phyloP scores from a whole-genome alignment of 2,797 vertebrate genomes.

The Gymnoscopelus microlampas region DNA sequence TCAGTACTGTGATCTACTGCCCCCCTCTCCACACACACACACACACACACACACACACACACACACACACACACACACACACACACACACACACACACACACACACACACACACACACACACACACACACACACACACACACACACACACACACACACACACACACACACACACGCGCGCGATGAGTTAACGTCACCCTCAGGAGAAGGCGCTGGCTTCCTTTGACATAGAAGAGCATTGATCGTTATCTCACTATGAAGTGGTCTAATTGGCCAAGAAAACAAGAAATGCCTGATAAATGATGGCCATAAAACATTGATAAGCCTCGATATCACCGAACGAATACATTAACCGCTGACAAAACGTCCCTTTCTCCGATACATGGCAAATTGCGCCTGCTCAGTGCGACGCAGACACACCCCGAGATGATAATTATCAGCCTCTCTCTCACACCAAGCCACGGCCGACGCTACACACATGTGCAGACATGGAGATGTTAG shows the following conservation, averaged over 20 bases:
- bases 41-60: constrained; percentile 12
- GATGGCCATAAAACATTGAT: not conserved
- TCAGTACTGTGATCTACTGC: not conserved
- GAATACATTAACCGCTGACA: not conserved
- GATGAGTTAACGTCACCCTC: constrained; percentile 28
- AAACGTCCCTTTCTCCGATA: not conserved
- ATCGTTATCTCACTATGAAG: constrained; percentile 28
- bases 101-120: constrained; percentile 12
- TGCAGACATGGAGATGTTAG: constrained; percentile 12
- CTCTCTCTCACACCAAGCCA: constrained; percentile 17
- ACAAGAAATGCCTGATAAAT: constrained; percentile 18
- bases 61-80: constrained; percentile 13
- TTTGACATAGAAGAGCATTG: constrained; percentile 1
- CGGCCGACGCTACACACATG: constrained; percentile 4
- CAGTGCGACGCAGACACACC: not conserved
- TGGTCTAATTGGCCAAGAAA: constrained; percentile 22
- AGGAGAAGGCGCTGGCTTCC: constrained; percentile 28
- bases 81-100: constrained; percentile 19
- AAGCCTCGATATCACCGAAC: constrained; percentile 17
- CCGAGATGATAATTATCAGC: not conserved
- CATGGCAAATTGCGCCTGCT: not conserved
- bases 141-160: constrained; percentile 14
- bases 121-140: constrained; percentile 8
- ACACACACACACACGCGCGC: not conserved
- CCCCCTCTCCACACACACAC: not conserved